Evolutionary conservation across 2,113 vertebrate genomes (phyloP).

Genomic region (Rhinolophus ferrumequinum): DNA sequence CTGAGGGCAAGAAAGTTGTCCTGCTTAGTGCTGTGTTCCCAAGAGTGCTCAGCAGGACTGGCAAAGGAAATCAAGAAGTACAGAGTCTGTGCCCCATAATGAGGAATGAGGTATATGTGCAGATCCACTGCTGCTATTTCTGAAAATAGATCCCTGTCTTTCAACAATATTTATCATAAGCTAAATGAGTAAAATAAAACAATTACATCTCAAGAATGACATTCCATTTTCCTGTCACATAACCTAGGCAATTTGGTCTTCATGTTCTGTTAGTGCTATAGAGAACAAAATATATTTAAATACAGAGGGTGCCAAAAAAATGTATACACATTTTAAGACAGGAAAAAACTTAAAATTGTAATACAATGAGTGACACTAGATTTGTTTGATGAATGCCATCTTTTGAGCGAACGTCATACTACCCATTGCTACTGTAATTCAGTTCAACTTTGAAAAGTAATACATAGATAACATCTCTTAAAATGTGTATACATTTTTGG

Average conservation of each 20-base stretch:
- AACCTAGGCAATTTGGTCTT: background rate
- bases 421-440: no score
- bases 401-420: no score
- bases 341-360: no score
- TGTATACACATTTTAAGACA: no score
- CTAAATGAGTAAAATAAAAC: background rate
- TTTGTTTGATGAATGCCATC: no score
- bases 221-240: background rate
- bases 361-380: no score
- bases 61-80: no score
- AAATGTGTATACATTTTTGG: no score
- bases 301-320: no score
- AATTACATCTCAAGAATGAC: background rate
- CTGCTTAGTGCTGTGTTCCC: accelerated
- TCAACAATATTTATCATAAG: no score
- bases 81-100: background rate
- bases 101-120: background rate
- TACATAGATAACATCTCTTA: no score
- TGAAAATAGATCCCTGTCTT: background rate
- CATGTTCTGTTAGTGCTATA: background rate
- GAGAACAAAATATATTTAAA: background rate
- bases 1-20: background rate
- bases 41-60: background rate
- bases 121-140: background rate
- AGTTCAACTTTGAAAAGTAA: no score